Evolutionary conservation across 1,140 invertebrate species (phyloP).

Genomic region (Temnothorax curvispinosus): DNA sequence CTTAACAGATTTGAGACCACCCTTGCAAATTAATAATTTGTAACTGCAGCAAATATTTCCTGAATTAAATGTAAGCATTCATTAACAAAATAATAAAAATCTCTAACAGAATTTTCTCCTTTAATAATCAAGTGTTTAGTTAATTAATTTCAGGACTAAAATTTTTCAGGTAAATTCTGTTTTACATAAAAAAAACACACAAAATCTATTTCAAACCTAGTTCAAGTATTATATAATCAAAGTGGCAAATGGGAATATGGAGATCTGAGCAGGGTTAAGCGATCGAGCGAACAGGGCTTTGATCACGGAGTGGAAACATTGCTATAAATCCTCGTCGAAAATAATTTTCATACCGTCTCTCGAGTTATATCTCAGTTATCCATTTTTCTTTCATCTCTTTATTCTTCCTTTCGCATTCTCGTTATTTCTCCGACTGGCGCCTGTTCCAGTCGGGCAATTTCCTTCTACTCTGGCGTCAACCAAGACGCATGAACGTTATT

Average conservation of each 20-base stretch:
- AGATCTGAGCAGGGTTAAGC: neutral
- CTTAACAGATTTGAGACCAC: neutral
- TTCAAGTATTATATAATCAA: neutral
- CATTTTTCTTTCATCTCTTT: conserved; percentile 10
- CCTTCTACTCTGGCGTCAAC: conserved; percentile 24
- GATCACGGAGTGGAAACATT: conserved; percentile 15
- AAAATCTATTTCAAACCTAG: neutral
- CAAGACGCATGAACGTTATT: conserved; percentile 20
- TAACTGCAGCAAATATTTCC: neutral
- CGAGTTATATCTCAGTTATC: neutral
- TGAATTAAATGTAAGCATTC: neutral
- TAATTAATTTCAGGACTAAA: neutral
- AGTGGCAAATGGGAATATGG: neutral
- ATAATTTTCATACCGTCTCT: conserved; percentile 35
- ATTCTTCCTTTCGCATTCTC: conserved; percentile 18
- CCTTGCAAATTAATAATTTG: neutral
- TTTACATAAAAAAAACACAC: neutral
- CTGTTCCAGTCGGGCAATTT: conserved; percentile 60
- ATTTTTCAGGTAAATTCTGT: neutral
- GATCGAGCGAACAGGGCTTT: neutral
- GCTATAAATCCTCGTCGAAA: conserved; percentile 33
- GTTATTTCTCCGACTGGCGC: conserved; percentile 42
- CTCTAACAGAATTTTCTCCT: neutral
- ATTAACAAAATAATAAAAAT: neutral
- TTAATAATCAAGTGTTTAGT: neutral